Base-by-base conservation (phyloP, 2,113 vertebrate species). In the Lipotes vexillifer region DNA sequence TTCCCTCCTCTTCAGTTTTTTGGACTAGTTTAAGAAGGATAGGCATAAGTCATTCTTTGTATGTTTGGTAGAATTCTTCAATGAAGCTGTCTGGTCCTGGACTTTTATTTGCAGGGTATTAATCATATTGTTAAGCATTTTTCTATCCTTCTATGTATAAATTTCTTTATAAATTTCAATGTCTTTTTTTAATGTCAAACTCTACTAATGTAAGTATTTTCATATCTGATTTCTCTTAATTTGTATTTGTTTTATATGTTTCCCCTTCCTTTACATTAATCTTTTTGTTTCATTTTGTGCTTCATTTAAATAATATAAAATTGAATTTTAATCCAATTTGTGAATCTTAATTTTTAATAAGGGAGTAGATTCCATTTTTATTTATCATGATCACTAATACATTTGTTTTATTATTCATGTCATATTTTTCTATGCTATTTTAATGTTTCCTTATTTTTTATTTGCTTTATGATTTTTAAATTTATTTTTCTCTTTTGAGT, bases 251-350 rank as follows among this genome's bases (percentile, higher is more conserved):
- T 88, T 88, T 88, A 59, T 68, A 38, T 52, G 57, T 66, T 87
- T 66, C 75, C 25, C 59, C 66, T 81, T 88, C 36, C 49, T 72
- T 93, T 92, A 72, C 57, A 52, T 81, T 75, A 88, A 68, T 82
- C 41, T 96, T 94, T 88, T 78, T 86, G 63, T 71, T 92, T 80
- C 41, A 71, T 92, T 87, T 74, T 92, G 81, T 90, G 57, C 59
- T 93, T 96, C 59, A 88, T 82, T 88, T 92, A 95, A 95, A 66
- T 95, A 59, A 74, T 29, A 65, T 65, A 81, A 89, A 96, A 77
- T 88, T 68, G 68, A 88, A 83, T 57, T 83, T 96, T 69, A 77
- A 69, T 88, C 29, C 27, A 69, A 52, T 61, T 69, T 77, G 61
- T 49, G 33, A 89, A 61, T 77, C 38, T 93, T 69, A 69, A 89